Evolutionary conservation across 2,888 invertebrate species (phyloP).

Genomic region (Parnassius orleans): DNA sequence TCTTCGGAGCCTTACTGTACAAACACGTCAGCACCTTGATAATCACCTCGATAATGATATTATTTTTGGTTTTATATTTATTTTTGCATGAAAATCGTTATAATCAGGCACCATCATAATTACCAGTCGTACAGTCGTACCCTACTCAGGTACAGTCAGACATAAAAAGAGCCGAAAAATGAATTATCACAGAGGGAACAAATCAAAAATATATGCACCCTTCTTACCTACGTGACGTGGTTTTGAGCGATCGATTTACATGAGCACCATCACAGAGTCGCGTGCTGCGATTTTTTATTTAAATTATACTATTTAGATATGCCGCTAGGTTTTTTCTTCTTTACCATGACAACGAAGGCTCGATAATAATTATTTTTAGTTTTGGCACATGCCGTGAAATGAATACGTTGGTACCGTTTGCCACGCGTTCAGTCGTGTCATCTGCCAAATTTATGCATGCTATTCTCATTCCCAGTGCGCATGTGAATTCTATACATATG

Average conservation of each 20-base stretch:
- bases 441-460: conserved; percentile 27
- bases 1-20: too few relatives aligned
- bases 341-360: conserved; percentile 44
- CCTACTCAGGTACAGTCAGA: conserved; percentile 33
- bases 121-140: conserved; percentile 2
- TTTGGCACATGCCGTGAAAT: conserved; percentile 44
- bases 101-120: conserved; percentile 21
- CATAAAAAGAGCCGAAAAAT: conserved; percentile 48
- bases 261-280: conserved; percentile 67
- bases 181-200: conserved; percentile 71
- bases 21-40: too few relatives aligned
- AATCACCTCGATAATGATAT: too few relatives aligned
- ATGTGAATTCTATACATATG: conserved; percentile 24
- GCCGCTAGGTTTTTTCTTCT: conserved; percentile 64
- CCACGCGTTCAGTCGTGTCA: conserved; percentile 19
- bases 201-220: conserved; percentile 82
- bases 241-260: conserved; percentile 68
- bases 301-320: conserved; percentile 78
- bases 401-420: conserved; percentile 33
- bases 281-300: conserved; percentile 78
- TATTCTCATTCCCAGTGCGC: conserved; percentile 24
- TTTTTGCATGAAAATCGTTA: conserved; percentile 5
- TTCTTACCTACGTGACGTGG: conserved; percentile 71
- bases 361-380: conserved; percentile 51
- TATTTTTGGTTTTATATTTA: too few relatives aligned